Evolutionary conservation across 2,113 vertebrate genomes (phyloP), one percentile per base, ranked within the genome.

Genomic region (Orthonyx spaldingii): DNA sequence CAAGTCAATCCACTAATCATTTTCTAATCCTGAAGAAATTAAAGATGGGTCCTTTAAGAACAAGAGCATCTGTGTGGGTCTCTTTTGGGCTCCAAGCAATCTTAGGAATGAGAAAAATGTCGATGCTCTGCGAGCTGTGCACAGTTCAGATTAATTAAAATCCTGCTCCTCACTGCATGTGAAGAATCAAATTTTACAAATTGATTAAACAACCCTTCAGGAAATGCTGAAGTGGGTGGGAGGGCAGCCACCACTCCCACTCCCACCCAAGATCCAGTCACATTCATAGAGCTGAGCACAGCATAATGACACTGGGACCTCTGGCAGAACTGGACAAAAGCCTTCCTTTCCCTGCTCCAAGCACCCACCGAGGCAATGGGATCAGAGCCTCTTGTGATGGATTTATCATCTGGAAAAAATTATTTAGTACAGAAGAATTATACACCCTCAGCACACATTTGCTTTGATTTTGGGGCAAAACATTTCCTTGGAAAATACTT

Each of bases 71-170:
- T 65, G 70, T 42, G 53, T 55, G 57, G 47, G 53, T 95, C 80
- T 64, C 75, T 90, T 83, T 16, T 52, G 84, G 89, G 91, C 84
- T 94, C 66, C 1, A 18, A 96, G 71, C 59, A 94, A 97, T 96
- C 94, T 65, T 9, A 95, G 74, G 95, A 96, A 95, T 96, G 96
- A 95, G 87, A 97, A 96, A 96, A 97, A 97, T 95, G 96, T 72
- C 1, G 4, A 74, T 37, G 85, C 82, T 87, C 84, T 7, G 6
- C 0, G 0, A 76, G 57, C 84, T 82, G 53, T 0, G 13, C 84
- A 26, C 69, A 16, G 87, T 46, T 91, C 78, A 82, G 44, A 87
- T 92, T 87, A 95, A 95, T 82, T 85, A 79, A 76, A 95, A 65
- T 35, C 81, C 74, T 49, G 35, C 60, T 94, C 61, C 80, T 57